Conservation (phyloP, 2,888 invertebrate genomes). For the Tinea pellionella region DNA sequence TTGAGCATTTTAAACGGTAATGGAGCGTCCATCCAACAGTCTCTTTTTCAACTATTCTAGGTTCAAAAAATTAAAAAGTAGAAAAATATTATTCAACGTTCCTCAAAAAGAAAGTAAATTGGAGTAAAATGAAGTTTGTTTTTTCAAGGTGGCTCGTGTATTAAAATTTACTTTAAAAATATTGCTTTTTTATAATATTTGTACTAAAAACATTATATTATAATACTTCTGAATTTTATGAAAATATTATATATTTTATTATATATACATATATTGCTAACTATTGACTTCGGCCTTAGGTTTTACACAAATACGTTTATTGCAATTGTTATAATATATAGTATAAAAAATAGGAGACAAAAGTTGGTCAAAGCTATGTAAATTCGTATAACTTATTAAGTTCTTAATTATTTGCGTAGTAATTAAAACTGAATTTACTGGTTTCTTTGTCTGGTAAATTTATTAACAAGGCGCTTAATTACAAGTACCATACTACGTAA, state of each 20-base stretch:
- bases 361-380: constrained; percentile 2
- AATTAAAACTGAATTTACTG: neutral
- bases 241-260: too few relatives aligned
- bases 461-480: neutral
- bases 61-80: neutral
- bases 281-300: too few relatives aligned
- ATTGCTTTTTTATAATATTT: too few relatives aligned
- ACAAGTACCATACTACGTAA: too few relatives aligned
- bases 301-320: too few relatives aligned
- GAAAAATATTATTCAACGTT: neutral
- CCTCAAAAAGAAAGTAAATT: neutral
- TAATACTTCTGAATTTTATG: too few relatives aligned
- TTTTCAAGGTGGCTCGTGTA: neutral
- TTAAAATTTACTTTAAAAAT: too few relatives aligned
- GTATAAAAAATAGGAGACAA: neutral
- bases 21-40: neutral
- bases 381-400: neutral
- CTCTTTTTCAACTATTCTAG: neutral
- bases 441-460: neutral
- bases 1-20: neutral
- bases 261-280: too few relatives aligned
- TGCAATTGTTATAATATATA: too few relatives aligned
- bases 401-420: neutral
- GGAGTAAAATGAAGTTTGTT: neutral
- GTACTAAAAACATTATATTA: too few relatives aligned